phyloP scores from a whole-genome alignment of 2,113 vertebrate species.

The Penelope pileata region DNA sequence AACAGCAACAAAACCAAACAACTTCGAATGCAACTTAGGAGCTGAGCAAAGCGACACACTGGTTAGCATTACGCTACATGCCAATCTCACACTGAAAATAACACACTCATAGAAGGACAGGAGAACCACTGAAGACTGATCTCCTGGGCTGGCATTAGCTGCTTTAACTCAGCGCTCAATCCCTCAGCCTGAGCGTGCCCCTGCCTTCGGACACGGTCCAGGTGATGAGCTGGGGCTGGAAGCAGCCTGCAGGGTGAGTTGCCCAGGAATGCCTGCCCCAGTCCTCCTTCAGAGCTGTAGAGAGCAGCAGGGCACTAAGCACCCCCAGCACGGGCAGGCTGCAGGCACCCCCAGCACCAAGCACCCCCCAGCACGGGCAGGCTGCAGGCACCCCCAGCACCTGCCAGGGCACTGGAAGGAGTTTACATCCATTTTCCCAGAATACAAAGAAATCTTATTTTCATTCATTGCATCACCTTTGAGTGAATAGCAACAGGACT shows the following conservation, averaged over 20 bases:
- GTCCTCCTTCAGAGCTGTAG: neutral
- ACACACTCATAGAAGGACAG: neutral
- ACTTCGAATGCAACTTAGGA: neutral
- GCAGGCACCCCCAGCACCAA: neutral
- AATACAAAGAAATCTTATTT: neutral
- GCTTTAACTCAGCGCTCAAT: neutral
- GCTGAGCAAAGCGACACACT: neutral
- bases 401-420: neutral
- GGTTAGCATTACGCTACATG: rapidly evolving
- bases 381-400: neutral
- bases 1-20: neutral
- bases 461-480: neutral
- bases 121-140: neutral
- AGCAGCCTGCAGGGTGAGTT: neutral
- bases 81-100: neutral
- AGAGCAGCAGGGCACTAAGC: neutral
- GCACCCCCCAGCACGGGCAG: neutral
- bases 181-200: neutral
- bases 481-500: neutral
- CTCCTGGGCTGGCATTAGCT: neutral
- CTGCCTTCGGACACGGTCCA: neutral
- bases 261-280: neutral
- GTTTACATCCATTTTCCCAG: neutral
- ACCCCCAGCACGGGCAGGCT: neutral
- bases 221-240: neutral